These are phyloP conservation scores for Ictidomys tridecemlineatus DNA, from an alignment of 2,113 vertebrate species.

Conservation along the genomic window DNA sequence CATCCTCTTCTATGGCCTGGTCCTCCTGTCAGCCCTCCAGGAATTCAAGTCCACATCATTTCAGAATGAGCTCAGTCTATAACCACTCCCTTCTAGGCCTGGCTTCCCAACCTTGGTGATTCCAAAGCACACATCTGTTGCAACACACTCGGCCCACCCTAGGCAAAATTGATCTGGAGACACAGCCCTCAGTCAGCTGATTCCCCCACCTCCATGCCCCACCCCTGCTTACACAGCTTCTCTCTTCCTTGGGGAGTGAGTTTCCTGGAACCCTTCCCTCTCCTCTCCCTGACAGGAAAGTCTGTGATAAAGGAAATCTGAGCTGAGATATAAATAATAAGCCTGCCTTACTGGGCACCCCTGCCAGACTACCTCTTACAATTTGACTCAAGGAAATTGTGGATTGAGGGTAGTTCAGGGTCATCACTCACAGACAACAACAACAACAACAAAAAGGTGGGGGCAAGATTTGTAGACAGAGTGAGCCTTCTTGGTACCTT, in stretches of 20 bases:
- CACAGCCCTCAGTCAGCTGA: neutral
- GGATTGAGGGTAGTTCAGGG: neutral
- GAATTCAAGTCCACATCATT: conserved; percentile 64
- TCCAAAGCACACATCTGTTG: conserved; percentile 76
- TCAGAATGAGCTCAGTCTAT: conserved; percentile 73
- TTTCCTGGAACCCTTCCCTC: conserved; percentile 36
- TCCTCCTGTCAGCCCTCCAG: conserved; percentile 4
- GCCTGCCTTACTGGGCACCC: neutral
- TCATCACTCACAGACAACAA: neutral
- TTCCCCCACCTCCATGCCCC: neutral
- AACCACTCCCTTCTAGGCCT: conserved; percentile 64
- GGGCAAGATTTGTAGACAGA: neutral
- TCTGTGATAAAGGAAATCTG: conserved; percentile 60
- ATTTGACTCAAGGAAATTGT: neutral
- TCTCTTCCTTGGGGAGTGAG: conserved; percentile 25
- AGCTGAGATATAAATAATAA: conserved; percentile 55
- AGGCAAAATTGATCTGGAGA: conserved; percentile 9
- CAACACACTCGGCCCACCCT: conserved; percentile 65
- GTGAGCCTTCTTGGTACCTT: neutral
- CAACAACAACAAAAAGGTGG: neutral
- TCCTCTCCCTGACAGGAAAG: conserved; percentile 23
- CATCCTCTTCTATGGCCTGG: neutral
- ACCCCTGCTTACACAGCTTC: neutral
- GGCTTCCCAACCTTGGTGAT: conserved; percentile 61
- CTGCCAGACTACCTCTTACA: neutral